These are phyloP conservation scores for Riparia riparia DNA, from an alignment of 2,113 vertebrate genomes.

Conservation along the genomic window DNA sequence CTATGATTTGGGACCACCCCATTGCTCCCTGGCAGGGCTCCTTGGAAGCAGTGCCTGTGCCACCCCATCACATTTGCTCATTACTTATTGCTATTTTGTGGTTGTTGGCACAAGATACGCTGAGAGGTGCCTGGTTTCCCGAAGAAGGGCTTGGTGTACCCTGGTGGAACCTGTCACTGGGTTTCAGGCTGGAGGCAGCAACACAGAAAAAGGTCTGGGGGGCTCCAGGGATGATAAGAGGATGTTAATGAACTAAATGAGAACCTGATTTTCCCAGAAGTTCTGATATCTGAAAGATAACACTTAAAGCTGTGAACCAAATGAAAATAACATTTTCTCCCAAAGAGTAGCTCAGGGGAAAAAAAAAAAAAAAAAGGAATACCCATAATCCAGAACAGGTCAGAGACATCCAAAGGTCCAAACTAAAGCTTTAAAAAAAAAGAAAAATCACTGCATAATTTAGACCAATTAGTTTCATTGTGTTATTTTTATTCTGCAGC, in stretches of 20 bases:
- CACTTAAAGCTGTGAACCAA: background rate
- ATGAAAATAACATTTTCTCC: background rate
- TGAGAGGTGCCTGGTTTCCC: background rate
- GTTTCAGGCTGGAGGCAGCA: background rate
- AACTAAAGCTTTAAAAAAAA: background rate
- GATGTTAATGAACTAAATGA: background rate
- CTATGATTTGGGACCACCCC: background rate
- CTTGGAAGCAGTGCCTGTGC: background rate
- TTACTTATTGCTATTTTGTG: background rate
- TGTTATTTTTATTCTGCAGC: background rate
- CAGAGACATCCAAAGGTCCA: background rate
- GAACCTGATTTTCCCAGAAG: background rate
- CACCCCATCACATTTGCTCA: background rate
- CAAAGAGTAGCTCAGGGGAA: background rate
- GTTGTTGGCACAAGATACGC: rapidly evolving
- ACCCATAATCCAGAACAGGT: background rate
- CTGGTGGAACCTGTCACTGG: rapidly evolving
- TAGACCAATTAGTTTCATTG: background rate
- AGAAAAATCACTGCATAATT: background rate
- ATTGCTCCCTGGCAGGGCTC: background rate
- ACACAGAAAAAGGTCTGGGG: rapidly evolving
- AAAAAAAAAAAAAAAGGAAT: background rate
- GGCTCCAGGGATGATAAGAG: background rate
- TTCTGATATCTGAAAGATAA: background rate
- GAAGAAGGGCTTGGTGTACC: background rate